Conservation (phyloP, 1,140 invertebrate genomes). For the Oncopeltus fasciatus region DNA sequence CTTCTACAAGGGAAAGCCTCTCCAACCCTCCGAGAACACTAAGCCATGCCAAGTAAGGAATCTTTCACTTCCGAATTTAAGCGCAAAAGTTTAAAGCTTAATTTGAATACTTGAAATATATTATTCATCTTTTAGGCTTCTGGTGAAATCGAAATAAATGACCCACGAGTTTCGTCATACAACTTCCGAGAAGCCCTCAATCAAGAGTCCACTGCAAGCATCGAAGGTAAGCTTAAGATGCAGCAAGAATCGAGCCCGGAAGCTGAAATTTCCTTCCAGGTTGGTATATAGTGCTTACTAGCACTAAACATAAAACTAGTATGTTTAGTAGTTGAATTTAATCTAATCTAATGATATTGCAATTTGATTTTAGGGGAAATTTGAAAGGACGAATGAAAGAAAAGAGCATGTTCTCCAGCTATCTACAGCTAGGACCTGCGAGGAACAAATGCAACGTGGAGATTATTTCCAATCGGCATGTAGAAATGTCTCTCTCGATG, state of each 20-base stretch:
- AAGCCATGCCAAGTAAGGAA: conserved; percentile 7
- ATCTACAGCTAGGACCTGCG: conserved; percentile 32
- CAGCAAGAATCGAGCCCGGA: conserved; percentile 23
- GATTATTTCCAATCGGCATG: conserved; percentile 38
- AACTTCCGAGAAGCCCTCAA: conserved; percentile 36
- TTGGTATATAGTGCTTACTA: too few species aligned
- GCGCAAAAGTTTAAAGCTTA: neutral
- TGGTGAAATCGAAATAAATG: conserved; percentile 28
- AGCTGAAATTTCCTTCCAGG: conserved; percentile 17
- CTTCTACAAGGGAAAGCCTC: conserved; percentile 30
- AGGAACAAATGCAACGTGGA: conserved; percentile 34
- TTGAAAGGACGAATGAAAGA: conserved; percentile 31
- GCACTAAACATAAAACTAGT: too few species aligned
- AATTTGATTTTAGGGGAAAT: conserved; percentile 28
- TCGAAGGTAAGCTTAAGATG: conserved; percentile 34
- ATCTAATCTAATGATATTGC: too few species aligned
- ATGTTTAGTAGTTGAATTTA: too few species aligned
- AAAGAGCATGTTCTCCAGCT: conserved; percentile 24
- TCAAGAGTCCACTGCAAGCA: conserved; percentile 31
- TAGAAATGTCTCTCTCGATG: conserved; percentile 34
- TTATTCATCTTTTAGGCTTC: conserved; percentile 22
- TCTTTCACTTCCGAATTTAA: neutral
- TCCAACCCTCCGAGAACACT: conserved; percentile 15
- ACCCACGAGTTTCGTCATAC: conserved; percentile 32
- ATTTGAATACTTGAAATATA: neutral